Conservation (phyloP, 1,140 invertebrate genomes). For the Heterodera carotae region DNA sequence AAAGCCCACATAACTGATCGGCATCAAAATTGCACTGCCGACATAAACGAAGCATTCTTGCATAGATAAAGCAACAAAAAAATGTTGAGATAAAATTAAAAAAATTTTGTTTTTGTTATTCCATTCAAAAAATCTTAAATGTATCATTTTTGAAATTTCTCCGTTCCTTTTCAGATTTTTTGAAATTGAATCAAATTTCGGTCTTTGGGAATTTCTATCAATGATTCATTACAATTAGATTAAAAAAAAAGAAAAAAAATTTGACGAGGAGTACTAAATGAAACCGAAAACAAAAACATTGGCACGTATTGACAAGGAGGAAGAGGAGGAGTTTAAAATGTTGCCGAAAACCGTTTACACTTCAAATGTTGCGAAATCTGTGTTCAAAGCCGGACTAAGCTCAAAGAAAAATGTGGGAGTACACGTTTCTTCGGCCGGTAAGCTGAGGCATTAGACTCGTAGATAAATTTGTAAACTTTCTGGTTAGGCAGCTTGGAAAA, state of each 20-base stretch:
- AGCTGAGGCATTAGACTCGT: background rate
- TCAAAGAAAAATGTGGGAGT: conserved; percentile 70
- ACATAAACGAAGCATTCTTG: conserved; percentile 24
- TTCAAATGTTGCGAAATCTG: background rate
- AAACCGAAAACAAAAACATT: background rate
- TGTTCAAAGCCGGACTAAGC: background rate
- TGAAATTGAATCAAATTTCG: too few relatives aligned
- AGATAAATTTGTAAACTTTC: background rate
- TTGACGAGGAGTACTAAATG: background rate
- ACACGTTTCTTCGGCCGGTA: conserved; percentile 68
- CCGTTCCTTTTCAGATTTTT: too few relatives aligned
- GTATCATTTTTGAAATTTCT: too few relatives aligned
- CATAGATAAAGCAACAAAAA: conserved; percentile 3
- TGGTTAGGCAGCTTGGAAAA: conserved; percentile 47
- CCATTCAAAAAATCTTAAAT: too few relatives aligned
- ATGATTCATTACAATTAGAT: too few relatives aligned
- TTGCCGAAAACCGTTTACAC: background rate
- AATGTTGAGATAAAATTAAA: background rate
- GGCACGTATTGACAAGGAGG: background rate
- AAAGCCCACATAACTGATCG: conserved; percentile 34
- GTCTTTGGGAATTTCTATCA: too few relatives aligned
- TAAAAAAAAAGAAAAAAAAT: too few relatives aligned
- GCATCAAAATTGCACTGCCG: conserved; percentile 26
- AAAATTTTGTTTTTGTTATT: too few relatives aligned
- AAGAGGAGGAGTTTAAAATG: background rate